Evolutionary conservation across 2,113 vertebrate species (phyloP).

Genomic region (Bufo bufo): DNA sequence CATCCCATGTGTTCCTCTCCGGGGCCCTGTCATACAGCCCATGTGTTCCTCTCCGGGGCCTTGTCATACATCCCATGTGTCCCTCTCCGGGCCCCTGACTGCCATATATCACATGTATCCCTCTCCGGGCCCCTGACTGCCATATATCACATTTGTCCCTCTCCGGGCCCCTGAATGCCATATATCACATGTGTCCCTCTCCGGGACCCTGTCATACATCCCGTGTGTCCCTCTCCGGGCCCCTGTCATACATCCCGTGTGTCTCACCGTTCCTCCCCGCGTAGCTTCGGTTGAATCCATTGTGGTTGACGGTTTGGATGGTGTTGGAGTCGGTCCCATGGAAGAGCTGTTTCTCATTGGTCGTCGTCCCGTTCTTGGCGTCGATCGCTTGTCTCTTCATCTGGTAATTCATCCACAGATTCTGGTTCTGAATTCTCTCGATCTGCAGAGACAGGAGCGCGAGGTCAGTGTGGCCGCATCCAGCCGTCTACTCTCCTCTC

Average conservation of each 20-base stretch:
- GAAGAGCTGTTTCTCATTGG: constrained; percentile 81
- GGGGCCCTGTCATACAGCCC: neutral
- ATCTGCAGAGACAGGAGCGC: constrained; percentile 73
- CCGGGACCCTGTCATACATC: neutral
- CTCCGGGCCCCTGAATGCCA: neutral
- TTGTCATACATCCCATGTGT: neutral
- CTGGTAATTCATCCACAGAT: constrained; percentile 84
- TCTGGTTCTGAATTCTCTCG: constrained; percentile 81
- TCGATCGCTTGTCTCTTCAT: constrained; percentile 79
- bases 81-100: neutral
- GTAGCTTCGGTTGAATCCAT: constrained; percentile 87
- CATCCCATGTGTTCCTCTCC: neutral
- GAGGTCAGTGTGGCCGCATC: neutral
- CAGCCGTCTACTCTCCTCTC: too few relatives aligned
- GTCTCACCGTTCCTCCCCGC: constrained; percentile 82
- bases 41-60: neutral
- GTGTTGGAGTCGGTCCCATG: constrained; percentile 76
- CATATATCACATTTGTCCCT: neutral
- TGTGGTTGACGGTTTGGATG: constrained; percentile 69
- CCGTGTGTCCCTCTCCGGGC: too few relatives aligned
- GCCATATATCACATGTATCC: neutral
- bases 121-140: neutral
- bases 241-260: neutral
- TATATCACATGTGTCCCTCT: neutral
- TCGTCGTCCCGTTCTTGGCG: constrained; percentile 72